A percentile compares a stretch with the other conserved stretches of the same genome.
These are phyloP conservation scores for Spatula clypeata DNA, from an alignment of 2,797 vertebrate genomes.

Conservation along the genomic window DNA sequence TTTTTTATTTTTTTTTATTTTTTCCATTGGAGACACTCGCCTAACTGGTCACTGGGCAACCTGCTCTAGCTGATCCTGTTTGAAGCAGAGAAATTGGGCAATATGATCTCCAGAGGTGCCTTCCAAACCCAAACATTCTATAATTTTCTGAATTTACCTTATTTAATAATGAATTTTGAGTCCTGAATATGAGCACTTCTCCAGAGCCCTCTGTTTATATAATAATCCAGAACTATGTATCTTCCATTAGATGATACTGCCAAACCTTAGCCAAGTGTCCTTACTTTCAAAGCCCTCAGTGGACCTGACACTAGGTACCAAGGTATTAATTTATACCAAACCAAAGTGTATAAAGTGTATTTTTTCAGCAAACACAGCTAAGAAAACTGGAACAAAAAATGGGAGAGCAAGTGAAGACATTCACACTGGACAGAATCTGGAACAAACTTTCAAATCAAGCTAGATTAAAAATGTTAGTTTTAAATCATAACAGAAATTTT, in stretches of 20 bases:
- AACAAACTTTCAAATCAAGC: not conserved
- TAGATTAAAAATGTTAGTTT: constrained; percentile 28
- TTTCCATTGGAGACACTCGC: not conserved
- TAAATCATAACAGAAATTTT: not conserved
- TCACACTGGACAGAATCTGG: not conserved
- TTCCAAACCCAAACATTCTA: not conserved
- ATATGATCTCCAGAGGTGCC: not conserved
- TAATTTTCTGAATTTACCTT: not conserved
- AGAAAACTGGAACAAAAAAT: not conserved
- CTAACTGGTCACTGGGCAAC: not conserved
- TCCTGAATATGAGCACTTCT: not conserved
- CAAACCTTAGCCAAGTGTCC: not conserved
- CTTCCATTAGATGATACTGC: not conserved
- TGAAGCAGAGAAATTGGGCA: not conserved
- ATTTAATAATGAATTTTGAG: not conserved
- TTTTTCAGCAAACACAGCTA: not conserved
- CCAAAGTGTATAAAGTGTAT: not conserved
- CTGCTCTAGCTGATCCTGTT: not conserved
- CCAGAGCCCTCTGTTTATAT: not conserved
- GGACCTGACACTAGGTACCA: not conserved
- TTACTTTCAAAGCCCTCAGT: not conserved
- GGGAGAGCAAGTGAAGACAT: not conserved
- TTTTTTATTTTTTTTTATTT: too few relatives aligned
- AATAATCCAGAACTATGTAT: not conserved
- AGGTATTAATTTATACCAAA: not conserved